Conservation (phyloP, 2,888 invertebrate genomes). For the Machimus rusticus region DNA sequence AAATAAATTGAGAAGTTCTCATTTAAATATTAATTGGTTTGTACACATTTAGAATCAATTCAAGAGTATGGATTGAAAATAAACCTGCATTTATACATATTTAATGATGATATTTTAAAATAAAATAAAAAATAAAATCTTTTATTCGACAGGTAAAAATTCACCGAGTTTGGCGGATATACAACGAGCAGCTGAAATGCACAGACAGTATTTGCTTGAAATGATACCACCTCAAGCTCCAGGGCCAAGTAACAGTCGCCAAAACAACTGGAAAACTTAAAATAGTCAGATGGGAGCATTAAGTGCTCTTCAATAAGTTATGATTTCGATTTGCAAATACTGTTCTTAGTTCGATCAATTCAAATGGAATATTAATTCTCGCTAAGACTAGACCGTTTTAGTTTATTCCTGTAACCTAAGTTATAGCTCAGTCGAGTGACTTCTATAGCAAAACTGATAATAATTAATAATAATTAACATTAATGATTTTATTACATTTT, state of each 20-base stretch:
- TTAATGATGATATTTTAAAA: no score
- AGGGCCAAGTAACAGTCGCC: conserved; percentile 61
- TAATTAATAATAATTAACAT: conserved; percentile 30
- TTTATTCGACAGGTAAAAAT: conserved; percentile 56
- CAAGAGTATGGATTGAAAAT: no score
- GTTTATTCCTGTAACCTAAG: conserved; percentile 36
- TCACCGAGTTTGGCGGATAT: conserved; percentile 72
- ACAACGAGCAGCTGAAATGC: conserved; percentile 86
- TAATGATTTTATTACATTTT: conserved; percentile 39
- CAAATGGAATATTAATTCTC: conserved; percentile 30
- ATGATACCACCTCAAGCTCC: conserved; percentile 80
- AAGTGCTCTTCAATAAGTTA: conserved; percentile 47
- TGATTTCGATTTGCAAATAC: conserved; percentile 34
- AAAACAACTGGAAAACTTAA: conserved; percentile 64
- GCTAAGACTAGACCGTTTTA: conserved; percentile 37
- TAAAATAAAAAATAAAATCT: conserved; percentile 44
- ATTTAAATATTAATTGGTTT: no score
- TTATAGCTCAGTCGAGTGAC: conserved; percentile 39
- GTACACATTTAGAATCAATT: no score
- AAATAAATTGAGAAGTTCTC: no score
- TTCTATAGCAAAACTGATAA: conserved; percentile 39
- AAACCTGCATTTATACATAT: no score
- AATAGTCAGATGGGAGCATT: conserved; percentile 45
- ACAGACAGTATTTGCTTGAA: conserved; percentile 94
- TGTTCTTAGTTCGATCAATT: conserved; percentile 20